Evolutionary conservation across 2,888 invertebrate species (phyloP).

Genomic region (Drosophila borborema): DNA sequence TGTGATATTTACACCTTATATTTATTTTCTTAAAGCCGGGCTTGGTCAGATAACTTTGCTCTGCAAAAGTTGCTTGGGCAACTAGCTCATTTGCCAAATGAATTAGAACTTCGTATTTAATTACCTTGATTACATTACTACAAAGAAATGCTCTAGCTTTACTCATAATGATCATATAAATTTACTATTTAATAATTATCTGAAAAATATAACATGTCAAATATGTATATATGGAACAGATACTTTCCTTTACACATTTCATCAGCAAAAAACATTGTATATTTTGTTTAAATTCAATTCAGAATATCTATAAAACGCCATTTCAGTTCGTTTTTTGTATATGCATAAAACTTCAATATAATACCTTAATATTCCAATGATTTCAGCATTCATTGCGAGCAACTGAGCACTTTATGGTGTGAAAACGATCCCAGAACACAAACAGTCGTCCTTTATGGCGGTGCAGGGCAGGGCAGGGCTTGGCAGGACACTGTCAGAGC

Average conservation of each 20-base stretch:
- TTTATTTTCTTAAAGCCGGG: too few species aligned
- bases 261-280: neutral
- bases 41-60: too few species aligned
- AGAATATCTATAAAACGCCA: neutral
- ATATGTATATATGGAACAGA: neutral
- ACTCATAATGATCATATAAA: too few species aligned
- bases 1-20: too few species aligned
- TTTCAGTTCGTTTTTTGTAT: neutral
- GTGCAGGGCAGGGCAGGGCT: too few species aligned
- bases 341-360: neutral
- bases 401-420: conserved; percentile 39
- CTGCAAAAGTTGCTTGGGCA: too few species aligned
- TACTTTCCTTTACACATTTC: too few species aligned
- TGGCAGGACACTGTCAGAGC: neutral
- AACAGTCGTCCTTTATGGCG: conserved; percentile 1
- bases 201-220: neutral
- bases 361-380: neutral
- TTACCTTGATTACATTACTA: too few species aligned
- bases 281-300: neutral
- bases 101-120: too few species aligned
- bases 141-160: too few species aligned
- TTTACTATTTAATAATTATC: too few species aligned
- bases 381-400: conserved; percentile 2
- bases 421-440: conserved; percentile 30
- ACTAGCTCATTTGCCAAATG: too few species aligned